These are phyloP conservation scores for Sapayoa aenigma DNA, from an alignment of 2,113 vertebrate species.

Conservation along the genomic window DNA sequence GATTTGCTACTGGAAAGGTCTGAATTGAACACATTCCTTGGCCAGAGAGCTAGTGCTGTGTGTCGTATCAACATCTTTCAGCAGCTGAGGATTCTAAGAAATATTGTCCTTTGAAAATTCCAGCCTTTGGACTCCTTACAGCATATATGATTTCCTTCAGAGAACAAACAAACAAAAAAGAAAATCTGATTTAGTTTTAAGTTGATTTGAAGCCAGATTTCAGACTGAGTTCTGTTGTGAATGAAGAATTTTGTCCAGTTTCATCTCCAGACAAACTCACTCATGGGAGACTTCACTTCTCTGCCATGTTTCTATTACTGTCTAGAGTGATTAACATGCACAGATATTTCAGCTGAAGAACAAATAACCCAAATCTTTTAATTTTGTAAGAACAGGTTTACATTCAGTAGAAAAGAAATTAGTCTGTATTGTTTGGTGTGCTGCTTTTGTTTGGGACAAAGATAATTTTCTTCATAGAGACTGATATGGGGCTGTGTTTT, in stretches of 20 bases:
- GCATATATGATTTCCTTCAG: background rate
- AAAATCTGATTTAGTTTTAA: background rate
- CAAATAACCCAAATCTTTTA: background rate
- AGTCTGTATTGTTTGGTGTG: background rate
- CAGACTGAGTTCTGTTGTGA: background rate
- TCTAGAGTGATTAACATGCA: background rate
- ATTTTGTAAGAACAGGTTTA: background rate
- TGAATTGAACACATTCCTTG: background rate
- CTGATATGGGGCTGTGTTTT: background rate
- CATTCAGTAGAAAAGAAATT: background rate
- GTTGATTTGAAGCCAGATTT: background rate
- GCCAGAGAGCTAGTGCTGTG: background rate
- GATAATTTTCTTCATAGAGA: background rate
- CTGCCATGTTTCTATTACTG: background rate
- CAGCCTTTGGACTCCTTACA: background rate
- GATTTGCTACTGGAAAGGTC: background rate
- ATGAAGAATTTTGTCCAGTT: background rate
- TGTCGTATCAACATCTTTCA: background rate
- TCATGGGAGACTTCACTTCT: background rate
- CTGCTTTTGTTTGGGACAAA: background rate
- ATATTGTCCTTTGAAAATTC: background rate
- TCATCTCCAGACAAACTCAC: background rate
- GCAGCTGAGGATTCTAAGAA: background rate
- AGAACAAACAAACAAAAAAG: background rate
- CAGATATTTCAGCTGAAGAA: background rate